Evolutionary conservation across 2,888 invertebrate species (phyloP), one percentile per base, ranked within the genome.

Genomic region (Aphidoletes aphidimyza): DNA sequence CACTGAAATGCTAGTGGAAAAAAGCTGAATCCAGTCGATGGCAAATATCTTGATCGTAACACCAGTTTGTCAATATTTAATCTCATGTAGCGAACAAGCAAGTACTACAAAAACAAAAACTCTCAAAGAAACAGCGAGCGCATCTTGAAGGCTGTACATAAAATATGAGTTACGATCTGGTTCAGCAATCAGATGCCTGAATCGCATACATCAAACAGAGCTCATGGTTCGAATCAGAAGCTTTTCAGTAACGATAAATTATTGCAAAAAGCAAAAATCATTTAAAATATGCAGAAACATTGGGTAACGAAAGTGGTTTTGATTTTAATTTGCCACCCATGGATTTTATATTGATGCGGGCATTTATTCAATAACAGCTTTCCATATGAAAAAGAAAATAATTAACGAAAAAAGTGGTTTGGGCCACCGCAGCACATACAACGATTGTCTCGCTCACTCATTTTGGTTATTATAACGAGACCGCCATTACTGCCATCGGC

Each of bases 11-110:
- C 17, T 5, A 69, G 34, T 9, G 14, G 34, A 69, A 69, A 37
- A 36, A n/a, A n/a, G 37, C 81, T 8, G n/a, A 37, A 37, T 81
- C 14, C 69, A 69, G 69, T 69, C 34, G 69, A 69, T 69, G n/a
- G 81, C 37, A 81, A 81, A 81, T 81, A 81, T 81, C 37, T 36
- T 36, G 37, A 37, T 81, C 81, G 81, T 37, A 37, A 81, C 81
- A 81, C 81, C 81, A 81, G 81, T 81, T 81, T 81, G 81, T 81
- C 81, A 81, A 81, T 81, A 81, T 81, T 81, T 81, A 81, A 81
- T 81, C 81, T 81, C n/a, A 1, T 81, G 81, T 37, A 37, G 42
- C 14, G 14, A 6, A 30, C 11, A 54, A 22, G n/a, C 69, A 69
- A 30, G n/a, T n/a, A 30, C 26, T 14, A 69, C 6, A 26, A 9